These are phyloP conservation scores for Natrix natrix DNA, from an alignment of 2,797 vertebrate species.

Conservation along the genomic window DNA sequence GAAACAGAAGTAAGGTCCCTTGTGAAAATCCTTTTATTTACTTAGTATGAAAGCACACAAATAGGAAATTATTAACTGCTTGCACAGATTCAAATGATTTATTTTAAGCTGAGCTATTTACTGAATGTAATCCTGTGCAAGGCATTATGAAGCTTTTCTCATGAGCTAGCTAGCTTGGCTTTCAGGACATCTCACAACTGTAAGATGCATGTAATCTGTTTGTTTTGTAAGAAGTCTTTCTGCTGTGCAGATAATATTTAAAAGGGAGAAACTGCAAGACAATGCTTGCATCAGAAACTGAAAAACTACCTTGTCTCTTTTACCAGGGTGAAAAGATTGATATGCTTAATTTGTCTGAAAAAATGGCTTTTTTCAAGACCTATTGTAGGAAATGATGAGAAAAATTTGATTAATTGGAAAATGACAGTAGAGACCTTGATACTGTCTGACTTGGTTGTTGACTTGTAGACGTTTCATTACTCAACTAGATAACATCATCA, in stretches of 20 bases:
- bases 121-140: neutral
- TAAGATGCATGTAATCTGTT: neutral
- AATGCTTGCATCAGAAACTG: neutral
- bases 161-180: neutral
- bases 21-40: constrained; percentile 15
- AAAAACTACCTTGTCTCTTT: neutral
- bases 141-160: constrained; percentile 13
- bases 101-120: constrained; percentile 14
- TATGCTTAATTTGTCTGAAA: neutral
- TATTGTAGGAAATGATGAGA: neutral
- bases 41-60: constrained; percentile 13
- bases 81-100: constrained; percentile 13
- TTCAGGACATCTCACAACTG: neutral
- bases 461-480: neutral
- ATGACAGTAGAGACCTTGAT: neutral
- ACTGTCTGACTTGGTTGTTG: neutral
- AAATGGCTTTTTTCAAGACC: neutral
- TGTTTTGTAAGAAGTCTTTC: neutral
- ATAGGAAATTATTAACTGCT: constrained; percentile 22
- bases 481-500: neutral
- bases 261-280: neutral
- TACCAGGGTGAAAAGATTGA: neutral
- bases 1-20: constrained; percentile 8
- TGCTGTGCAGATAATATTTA: neutral
- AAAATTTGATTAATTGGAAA: neutral